A percentile compares a stretch with the other conserved stretches of the same genome.
Conservation (phyloP, 2,888 invertebrate species). For the Andrena marginata region DNA sequence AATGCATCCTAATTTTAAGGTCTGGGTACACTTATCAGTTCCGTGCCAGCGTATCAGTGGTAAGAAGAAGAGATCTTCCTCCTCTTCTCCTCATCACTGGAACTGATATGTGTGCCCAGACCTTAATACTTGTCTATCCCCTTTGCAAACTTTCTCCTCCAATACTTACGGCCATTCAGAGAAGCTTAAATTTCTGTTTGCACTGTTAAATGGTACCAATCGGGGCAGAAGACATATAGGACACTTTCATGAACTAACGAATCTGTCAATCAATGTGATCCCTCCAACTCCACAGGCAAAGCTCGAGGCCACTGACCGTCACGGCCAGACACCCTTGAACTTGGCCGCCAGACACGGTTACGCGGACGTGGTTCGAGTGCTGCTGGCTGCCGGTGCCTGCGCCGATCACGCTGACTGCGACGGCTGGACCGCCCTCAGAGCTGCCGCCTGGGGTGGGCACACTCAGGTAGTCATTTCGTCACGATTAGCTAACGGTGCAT, state of each 20-base stretch:
- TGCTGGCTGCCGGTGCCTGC: constrained; percentile 88
- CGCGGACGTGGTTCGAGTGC: constrained; percentile 89
- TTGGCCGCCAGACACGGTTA: constrained; percentile 93
- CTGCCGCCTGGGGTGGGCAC: constrained; percentile 98
- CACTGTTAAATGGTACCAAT: no score
- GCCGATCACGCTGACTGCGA: constrained; percentile 93
- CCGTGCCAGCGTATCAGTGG: no score
- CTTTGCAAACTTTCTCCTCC: no score
- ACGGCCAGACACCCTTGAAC: constrained; percentile 95
- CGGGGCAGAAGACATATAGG: no score
- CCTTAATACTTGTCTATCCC: no score
- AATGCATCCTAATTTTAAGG: no score
- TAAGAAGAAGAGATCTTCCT: no score
- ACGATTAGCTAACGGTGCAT: not conserved
- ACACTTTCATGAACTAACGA: not conserved
- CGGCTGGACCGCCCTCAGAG: constrained; percentile 96
- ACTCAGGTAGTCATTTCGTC: constrained; percentile 87
- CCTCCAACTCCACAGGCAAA: constrained; percentile 76
- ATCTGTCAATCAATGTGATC: not conserved
- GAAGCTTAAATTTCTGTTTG: no score
- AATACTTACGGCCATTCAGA: no score
- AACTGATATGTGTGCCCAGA: no score
- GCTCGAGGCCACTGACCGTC: constrained; percentile 89
- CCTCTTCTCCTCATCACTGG: no score
- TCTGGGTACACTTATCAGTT: no score